A percentile compares a stretch with the other conserved stretches of the same genome.
phyloP scores from a whole-genome alignment of 1,140 invertebrate genomes.

The Neomicropteryx cornuta region DNA sequence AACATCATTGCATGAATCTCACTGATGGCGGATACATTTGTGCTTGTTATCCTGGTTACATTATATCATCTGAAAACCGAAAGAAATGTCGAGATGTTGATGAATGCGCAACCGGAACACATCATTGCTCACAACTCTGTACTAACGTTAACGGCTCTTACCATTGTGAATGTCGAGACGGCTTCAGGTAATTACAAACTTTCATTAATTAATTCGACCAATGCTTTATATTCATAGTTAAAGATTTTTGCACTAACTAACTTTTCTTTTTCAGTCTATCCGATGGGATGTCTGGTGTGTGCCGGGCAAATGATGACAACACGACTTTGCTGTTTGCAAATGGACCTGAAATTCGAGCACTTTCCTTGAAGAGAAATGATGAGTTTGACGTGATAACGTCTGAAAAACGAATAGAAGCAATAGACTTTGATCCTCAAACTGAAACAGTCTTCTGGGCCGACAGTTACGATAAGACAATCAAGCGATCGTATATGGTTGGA shows the following conservation, averaged over 20 bases:
- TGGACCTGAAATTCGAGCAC: conserved; percentile 76
- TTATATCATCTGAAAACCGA: conserved; percentile 59
- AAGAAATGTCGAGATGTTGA: conserved; percentile 82
- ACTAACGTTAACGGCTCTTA: conserved; percentile 87
- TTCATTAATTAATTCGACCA: not conserved
- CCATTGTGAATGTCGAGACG: conserved; percentile 74
- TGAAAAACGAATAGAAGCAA: conserved; percentile 75
- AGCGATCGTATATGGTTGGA: conserved; percentile 81
- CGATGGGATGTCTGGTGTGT: conserved; percentile 69
- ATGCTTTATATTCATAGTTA: not conserved
- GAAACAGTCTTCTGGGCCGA: conserved; percentile 92
- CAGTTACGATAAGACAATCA: conserved; percentile 78
- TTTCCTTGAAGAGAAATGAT: conserved; percentile 51
- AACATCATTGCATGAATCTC: conserved; percentile 83
- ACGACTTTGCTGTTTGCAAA: conserved; percentile 60
- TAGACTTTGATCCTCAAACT: conserved; percentile 74
- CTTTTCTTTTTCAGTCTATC: conserved; percentile 36
- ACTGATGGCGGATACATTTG: conserved; percentile 79
- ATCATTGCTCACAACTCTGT: conserved; percentile 88
- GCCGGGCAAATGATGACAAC: conserved; percentile 55
- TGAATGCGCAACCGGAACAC: conserved; percentile 72
- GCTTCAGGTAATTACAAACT: conserved; percentile 49
- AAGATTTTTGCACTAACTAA: conserved; percentile 3
- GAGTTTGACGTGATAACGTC: conserved; percentile 66
- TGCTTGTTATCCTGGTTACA: conserved; percentile 76